These are phyloP conservation scores for Liodrosophila aerea DNA, from an alignment of 2,888 invertebrate species.

Conservation along the genomic window DNA sequence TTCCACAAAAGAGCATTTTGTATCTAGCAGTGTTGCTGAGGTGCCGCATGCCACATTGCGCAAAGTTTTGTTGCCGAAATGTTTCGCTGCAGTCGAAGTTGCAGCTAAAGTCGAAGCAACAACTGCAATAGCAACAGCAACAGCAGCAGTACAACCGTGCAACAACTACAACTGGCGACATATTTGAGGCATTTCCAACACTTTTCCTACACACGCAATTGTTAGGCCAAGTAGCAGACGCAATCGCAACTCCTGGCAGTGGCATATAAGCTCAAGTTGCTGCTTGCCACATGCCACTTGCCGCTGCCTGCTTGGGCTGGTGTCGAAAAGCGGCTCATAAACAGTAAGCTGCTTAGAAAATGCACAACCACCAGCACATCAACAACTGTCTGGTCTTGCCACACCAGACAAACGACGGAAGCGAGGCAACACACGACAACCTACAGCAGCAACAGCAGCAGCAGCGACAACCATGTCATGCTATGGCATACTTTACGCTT, in stretches of 20 bases:
- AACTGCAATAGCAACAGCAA: no score
- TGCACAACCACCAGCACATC: slow-evolving; percentile 52
- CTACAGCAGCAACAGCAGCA: neutral
- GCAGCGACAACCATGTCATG: slow-evolving; percentile 24
- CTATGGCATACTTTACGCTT: slow-evolving; percentile 53
- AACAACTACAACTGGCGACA: slow-evolving; percentile 59
- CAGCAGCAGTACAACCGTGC: slow-evolving; percentile 14
- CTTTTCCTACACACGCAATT: slow-evolving; percentile 32
- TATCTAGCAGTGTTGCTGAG: slow-evolving; percentile 33
- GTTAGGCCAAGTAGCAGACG: slow-evolving; percentile 18
- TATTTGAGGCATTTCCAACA: slow-evolving; percentile 68
- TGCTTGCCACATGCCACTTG: slow-evolving; percentile 13
- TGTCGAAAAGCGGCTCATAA: slow-evolving; percentile 71
- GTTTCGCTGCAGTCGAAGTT: slow-evolving; percentile 45
- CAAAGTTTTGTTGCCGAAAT: slow-evolving; percentile 57
- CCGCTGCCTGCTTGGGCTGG: slow-evolving; percentile 32
- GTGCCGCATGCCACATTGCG: slow-evolving; percentile 68
- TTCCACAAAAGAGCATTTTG: slow-evolving; percentile 71
- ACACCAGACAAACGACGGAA: no score
- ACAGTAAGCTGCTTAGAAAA: slow-evolving; percentile 70
- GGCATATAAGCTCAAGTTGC: slow-evolving; percentile 27
- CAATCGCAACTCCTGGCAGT: slow-evolving; percentile 17
- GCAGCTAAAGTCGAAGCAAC: slow-evolving; percentile 29
- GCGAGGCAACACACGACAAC: no score
- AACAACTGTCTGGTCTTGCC: slow-evolving; percentile 30